These are phyloP conservation scores for Syndactyla subalaris DNA, from an alignment of 2,797 vertebrate genomes.

Conservation along the genomic window DNA sequence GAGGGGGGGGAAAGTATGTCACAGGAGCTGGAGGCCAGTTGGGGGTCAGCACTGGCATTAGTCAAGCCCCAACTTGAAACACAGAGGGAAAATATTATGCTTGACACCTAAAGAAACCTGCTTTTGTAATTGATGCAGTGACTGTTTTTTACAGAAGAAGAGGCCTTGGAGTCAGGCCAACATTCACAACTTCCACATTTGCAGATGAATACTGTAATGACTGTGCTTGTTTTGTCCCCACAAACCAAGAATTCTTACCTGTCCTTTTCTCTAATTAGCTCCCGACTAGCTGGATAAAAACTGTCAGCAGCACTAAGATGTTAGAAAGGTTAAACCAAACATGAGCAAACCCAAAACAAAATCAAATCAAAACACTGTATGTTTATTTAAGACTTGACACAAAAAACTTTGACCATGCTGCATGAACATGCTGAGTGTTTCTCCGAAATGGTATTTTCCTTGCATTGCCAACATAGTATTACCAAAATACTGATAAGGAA, in stretches of 20 bases:
- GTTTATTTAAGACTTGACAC: neutral
- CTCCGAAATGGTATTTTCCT: neutral
- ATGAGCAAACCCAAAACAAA: neutral
- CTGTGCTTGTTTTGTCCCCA: neutral
- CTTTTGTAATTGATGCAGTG: neutral
- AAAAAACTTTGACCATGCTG: neutral
- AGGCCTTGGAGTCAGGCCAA: neutral
- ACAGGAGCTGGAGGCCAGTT: neutral
- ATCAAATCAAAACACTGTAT: neutral
- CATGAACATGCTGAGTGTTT: neutral
- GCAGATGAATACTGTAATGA: neutral
- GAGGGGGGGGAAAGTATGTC: neutral
- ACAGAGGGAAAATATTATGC: neutral
- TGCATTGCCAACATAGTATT: neutral
- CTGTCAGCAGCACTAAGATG: neutral
- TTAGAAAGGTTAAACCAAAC: neutral
- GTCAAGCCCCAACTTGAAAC: neutral
- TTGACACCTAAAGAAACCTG: neutral
- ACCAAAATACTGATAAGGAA: slow-evolving; percentile 9
- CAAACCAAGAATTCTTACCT: neutral
- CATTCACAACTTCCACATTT: neutral
- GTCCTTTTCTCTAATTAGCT: neutral
- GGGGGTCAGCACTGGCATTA: neutral
- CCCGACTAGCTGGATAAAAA: neutral
- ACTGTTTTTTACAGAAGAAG: neutral